Percentiles rank a stretch among this genome's conserved stretches.
Conservation (phyloP, 2,888 invertebrate species). For the Hyalella azteca region DNA sequence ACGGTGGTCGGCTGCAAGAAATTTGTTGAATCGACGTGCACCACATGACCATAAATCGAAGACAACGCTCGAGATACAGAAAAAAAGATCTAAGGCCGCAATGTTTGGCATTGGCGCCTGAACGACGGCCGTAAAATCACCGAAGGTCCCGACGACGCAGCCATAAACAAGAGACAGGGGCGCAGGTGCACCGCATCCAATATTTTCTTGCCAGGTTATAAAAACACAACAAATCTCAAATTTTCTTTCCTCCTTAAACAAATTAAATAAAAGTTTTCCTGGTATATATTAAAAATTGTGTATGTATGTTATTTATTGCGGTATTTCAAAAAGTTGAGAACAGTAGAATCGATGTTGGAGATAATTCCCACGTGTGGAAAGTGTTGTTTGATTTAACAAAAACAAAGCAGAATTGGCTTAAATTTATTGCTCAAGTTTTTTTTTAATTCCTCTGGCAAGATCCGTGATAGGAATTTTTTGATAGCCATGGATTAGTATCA, state of each 20-base stretch:
- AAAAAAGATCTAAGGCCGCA: background rate
- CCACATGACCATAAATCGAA: constrained; percentile 16
- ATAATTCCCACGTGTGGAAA: too few species aligned
- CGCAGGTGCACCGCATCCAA: constrained; percentile 6
- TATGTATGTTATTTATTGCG: too few species aligned
- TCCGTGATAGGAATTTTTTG: too few species aligned
- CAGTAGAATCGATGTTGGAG: too few species aligned
- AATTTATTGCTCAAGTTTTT: too few species aligned
- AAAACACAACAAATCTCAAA: background rate
- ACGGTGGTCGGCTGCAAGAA: background rate
- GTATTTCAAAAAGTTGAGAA: too few species aligned
- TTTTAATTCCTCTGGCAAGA: too few species aligned
- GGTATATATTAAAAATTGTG: too few species aligned
- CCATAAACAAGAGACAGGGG: constrained; percentile 18
- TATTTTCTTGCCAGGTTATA: constrained; percentile 21
- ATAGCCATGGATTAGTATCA: too few species aligned
- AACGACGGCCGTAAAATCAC: background rate
- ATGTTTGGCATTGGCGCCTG: constrained; percentile 19
- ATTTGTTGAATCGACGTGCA: background rate
- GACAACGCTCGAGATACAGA: background rate
- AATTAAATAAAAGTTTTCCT: too few species aligned
- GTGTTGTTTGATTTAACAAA: too few species aligned
- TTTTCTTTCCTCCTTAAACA: background rate
- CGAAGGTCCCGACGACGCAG: background rate
- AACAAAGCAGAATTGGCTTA: too few species aligned